Percentiles rank a stretch among this genome's conserved stretches.
Evolutionary conservation across 1,140 invertebrate species (phyloP).

Genomic region (Parasteatoda tepidariorum): DNA sequence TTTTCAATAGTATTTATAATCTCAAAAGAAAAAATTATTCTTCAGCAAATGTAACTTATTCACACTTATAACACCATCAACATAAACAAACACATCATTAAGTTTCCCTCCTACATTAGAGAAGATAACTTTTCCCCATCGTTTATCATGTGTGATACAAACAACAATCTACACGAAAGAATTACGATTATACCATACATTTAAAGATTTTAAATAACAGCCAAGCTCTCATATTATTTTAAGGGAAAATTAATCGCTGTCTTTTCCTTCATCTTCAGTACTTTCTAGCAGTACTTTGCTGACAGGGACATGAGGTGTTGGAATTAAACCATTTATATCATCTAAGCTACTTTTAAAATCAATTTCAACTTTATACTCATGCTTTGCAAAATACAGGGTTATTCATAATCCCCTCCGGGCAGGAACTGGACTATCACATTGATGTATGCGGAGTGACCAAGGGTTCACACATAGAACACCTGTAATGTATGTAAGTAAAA

Average conservation of each 20-base stretch:
- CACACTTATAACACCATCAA: conserved; percentile 36
- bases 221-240: conserved; percentile 29
- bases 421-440: too few species aligned
- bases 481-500: too few species aligned
- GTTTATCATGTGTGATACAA: conserved; percentile 6
- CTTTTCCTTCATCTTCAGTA: conserved; percentile 55
- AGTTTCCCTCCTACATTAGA: conserved; percentile 16
- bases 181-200: conserved; percentile 48
- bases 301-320: conserved; percentile 21
- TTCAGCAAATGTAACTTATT: neutral
- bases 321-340: conserved; percentile 45
- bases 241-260: conserved; percentile 53
- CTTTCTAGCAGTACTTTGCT: conserved; percentile 44
- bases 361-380: conserved; percentile 82
- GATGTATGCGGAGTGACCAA: conserved; percentile 95
- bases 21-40: neutral
- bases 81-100: conserved; percentile 17
- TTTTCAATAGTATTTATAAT: conserved; percentile 24
- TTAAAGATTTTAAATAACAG: conserved; percentile 16
- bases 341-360: conserved; percentile 58
- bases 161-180: conserved; percentile 22
- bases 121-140: conserved; percentile 10
- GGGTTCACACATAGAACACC: too few species aligned
- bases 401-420: too few species aligned
- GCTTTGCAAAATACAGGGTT: conserved; percentile 94